These are phyloP conservation scores for Amblyjoppa fuscipennis DNA, from an alignment of 2,888 invertebrate species.

Conservation along the genomic window DNA sequence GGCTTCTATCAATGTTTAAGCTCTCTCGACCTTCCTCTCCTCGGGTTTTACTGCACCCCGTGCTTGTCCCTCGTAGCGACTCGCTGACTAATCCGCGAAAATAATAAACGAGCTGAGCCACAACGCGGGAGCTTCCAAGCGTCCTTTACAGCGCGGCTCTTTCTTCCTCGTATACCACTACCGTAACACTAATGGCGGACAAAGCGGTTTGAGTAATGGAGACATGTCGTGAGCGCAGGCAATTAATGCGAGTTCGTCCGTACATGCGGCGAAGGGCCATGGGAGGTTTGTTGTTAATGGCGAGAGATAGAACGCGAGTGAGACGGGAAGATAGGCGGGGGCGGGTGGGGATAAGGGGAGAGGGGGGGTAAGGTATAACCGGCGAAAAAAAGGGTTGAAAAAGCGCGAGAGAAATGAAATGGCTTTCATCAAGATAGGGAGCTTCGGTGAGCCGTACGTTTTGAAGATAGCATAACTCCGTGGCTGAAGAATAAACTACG, in stretches of 20 bases:
- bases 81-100: slow-evolving; percentile 67
- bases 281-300: slow-evolving; percentile 65
- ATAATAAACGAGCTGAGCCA: slow-evolving; percentile 64
- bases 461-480: neutral
- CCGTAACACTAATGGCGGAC: slow-evolving; percentile 66
- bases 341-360: neutral
- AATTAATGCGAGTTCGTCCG: slow-evolving; percentile 78
- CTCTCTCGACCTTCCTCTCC: slow-evolving; percentile 33
- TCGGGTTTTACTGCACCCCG: slow-evolving; percentile 44
- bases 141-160: slow-evolving; percentile 42
- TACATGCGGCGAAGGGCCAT: slow-evolving; percentile 59
- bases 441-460: neutral
- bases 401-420: slow-evolving; percentile 39
- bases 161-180: slow-evolving; percentile 54
- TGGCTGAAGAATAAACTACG: neutral
- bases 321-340: slow-evolving; percentile 13
- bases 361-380: slow-evolving; percentile 30
- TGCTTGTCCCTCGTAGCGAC: slow-evolving; percentile 55
- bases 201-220: slow-evolving; percentile 77
- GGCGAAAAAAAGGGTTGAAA: slow-evolving; percentile 29
- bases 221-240: slow-evolving; percentile 78
- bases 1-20: slow-evolving; percentile 24
- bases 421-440: slow-evolving; percentile 9
- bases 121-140: slow-evolving; percentile 19
- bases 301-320: slow-evolving; percentile 31